These are phyloP conservation scores for Nomada ferruginata DNA, from an alignment of 2,888 invertebrate genomes.

Conservation along the genomic window DNA sequence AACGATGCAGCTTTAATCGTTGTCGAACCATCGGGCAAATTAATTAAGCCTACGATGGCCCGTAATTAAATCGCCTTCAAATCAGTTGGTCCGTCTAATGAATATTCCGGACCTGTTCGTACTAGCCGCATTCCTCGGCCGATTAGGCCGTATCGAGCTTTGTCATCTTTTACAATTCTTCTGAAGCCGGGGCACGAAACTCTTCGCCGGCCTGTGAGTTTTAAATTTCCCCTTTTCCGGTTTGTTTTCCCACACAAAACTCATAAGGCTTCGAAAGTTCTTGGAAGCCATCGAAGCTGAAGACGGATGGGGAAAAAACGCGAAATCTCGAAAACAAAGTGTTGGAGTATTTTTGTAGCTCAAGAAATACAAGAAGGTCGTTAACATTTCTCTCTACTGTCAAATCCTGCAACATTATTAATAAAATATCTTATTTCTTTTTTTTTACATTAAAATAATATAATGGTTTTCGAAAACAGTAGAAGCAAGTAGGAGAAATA, in stretches of 20 bases:
- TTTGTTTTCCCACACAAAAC: slow-evolving; percentile 9
- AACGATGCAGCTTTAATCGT: slow-evolving; percentile 73
- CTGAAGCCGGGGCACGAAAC: slow-evolving; percentile 21
- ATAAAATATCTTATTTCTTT: no score
- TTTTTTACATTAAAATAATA: no score
- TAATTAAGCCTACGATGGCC: slow-evolving; percentile 77
- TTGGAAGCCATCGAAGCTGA: background rate
- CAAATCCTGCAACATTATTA: no score
- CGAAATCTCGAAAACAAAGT: background rate
- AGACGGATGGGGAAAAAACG: background rate
- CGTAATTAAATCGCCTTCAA: slow-evolving; percentile 80
- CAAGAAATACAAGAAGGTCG: background rate
- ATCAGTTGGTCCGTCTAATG: slow-evolving; percentile 78
- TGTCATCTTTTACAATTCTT: slow-evolving; percentile 61
- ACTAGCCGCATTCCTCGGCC: slow-evolving; percentile 66
- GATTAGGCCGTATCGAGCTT: slow-evolving; percentile 65
- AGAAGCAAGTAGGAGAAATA: background rate
- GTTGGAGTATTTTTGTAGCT: background rate
- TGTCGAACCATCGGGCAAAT: slow-evolving; percentile 78
- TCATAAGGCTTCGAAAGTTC: slow-evolving; percentile 16
- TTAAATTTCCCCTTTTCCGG: slow-evolving; percentile 34
- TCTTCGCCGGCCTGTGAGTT: background rate
- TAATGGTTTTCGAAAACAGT: no score
- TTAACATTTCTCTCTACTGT: background rate
- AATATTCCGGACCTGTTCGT: slow-evolving; percentile 76